phyloP scores from a whole-genome alignment of 92 coral and sea anemone species.

The Bergia puertoricense region DNA sequence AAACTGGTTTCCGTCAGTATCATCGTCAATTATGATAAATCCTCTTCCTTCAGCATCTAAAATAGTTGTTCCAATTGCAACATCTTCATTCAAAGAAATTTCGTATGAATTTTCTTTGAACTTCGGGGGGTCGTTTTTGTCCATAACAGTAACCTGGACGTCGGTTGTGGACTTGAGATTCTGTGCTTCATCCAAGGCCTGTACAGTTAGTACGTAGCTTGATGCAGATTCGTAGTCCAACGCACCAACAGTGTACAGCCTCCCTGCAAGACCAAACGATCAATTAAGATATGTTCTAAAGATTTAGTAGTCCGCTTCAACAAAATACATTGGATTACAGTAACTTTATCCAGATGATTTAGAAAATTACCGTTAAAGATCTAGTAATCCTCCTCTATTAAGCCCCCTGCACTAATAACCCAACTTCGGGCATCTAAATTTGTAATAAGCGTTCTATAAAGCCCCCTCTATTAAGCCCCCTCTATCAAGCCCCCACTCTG shows the following conservation, averaged over 20 bases:
- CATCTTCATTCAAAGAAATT: conserved; percentile 60
- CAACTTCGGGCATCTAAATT: no score
- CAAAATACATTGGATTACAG: no score
- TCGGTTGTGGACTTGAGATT: conserved; percentile 48
- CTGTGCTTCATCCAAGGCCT: conserved; percentile 60
- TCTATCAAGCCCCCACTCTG: no score
- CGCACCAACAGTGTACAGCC: conserved; percentile 58
- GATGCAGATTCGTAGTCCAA: conserved; percentile 71
- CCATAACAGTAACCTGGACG: conserved; percentile 56
- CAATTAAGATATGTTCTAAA: no score
- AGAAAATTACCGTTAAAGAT: no score
- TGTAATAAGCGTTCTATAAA: no score
- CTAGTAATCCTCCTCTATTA: no score
- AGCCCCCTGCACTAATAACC: no score
- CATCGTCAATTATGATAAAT: conserved; percentile 62
- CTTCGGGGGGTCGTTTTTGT: conserved; percentile 76
- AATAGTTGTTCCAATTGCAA: conserved; percentile 55
- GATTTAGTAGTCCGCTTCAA: not conserved
- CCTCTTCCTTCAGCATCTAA: conserved; percentile 52
- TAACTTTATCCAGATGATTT: not conserved
- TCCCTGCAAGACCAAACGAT: conserved; percentile 50
- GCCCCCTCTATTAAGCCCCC: no score
- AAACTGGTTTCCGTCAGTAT: conserved; percentile 52
- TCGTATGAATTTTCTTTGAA: conserved; percentile 59
- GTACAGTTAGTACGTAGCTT: conserved; percentile 60